Base-by-base conservation (phyloP, 1,140 invertebrate species). In the Ceratitis capitata region DNA sequence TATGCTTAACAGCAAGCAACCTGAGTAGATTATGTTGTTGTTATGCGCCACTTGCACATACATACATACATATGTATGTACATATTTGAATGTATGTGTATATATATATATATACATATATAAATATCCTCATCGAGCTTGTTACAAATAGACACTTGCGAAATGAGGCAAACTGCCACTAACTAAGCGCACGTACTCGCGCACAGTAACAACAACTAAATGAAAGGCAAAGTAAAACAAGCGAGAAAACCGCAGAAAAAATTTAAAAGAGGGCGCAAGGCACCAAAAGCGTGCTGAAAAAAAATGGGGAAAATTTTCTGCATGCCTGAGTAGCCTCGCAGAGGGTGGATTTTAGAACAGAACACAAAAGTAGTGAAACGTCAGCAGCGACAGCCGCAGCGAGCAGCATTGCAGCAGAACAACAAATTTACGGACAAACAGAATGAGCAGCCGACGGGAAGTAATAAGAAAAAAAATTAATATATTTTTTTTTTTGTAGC, bases 291-390 rank as follows among this genome's bases (percentile, higher is more conserved):
- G n/a, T 26, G 19, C n/a, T n/a, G n/a, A 29, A 61, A 78, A 78
- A 74, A 78, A 78, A 78, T 78, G 69, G 69, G 69, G 69, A 78
- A 78, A 45, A 78, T 78, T 78, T 42, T 45, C 69, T 78, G 39
- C 69, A 78, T 78, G 69, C 69, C 39, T 45, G 85, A 85, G 87
- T 88, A 88, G 87, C 88, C 86, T n/a, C 86, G 86, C 83, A 86
- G 89, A 89, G 89, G 89, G 89, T 90, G 89, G 87, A 86, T 87
- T 83, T 74, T 85, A 26, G 56, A 32, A 83, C 85, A 69, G n/a
- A n/a, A n/a, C n/a, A 74, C 84, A 85, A 82, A 23, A 82, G 14
- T n/a, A 9, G 26, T 42, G 32, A 53, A 83, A 53, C 49, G n/a
- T 6, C 29, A 82, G 10, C 7, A 3, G 45, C 49, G 74, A 84